These are phyloP conservation scores for Globia sparganii DNA, from an alignment of 2,888 invertebrate genomes.

Conservation along the genomic window DNA sequence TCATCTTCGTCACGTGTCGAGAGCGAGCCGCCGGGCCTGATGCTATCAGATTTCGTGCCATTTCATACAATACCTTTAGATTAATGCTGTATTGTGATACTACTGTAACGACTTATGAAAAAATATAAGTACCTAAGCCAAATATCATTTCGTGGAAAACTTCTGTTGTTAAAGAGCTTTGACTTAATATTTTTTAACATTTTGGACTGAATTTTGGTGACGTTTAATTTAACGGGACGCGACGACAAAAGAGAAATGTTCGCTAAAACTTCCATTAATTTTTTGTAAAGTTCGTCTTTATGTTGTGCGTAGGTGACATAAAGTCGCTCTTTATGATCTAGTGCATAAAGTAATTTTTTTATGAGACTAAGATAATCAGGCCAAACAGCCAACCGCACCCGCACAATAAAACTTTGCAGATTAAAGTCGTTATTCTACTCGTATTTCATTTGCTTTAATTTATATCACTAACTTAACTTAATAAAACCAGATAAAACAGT, in stretches of 20 bases:
- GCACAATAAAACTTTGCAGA: no score
- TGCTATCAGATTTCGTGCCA: conserved; percentile 77
- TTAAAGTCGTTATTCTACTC: no score
- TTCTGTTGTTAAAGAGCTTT: conserved; percentile 23
- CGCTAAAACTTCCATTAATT: conserved; percentile 35
- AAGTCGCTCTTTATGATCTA: no score
- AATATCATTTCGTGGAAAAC: conserved; percentile 26
- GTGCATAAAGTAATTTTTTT: no score
- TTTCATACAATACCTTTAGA: conserved; percentile 71
- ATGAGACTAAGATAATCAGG: no score
- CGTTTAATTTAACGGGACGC: conserved; percentile 28
- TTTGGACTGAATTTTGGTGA: conserved; percentile 43
- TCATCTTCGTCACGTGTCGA: conserved; percentile 71
- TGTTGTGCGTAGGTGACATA: no score
- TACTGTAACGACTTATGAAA: conserved; percentile 20
- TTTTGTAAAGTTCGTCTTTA: no score
- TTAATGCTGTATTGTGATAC: conserved; percentile 60
- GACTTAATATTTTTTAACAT: conserved; percentile 41
- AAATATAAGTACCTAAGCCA: conserved; percentile 7
- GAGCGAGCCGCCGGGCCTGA: conserved; percentile 77
- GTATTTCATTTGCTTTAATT: no score
- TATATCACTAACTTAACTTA: no score
- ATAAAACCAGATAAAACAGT: no score
- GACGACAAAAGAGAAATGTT: conserved; percentile 36
- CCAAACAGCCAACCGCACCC: no score